Evolutionary conservation across 2,888 invertebrate genomes (phyloP), one percentile per base, ranked within the genome.

Genomic region (Ophraella communa): DNA sequence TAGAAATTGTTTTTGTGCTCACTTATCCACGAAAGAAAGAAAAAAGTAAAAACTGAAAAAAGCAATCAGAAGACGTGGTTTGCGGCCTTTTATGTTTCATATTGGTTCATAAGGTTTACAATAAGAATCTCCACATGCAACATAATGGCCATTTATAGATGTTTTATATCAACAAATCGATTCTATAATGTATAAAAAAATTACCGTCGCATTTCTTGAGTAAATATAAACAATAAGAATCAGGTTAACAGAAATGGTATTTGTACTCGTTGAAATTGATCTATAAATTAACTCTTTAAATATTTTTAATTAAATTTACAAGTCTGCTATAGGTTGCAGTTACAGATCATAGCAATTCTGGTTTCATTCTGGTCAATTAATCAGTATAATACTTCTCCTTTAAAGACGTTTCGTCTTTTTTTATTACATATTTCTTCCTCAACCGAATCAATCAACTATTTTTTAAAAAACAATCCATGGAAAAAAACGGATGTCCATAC

Each of bases 31-130:
- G 52, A 52, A 42, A 23, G 18, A 23, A 14, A 52, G 18, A 30
- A 44, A 52, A 30, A n/a, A 35, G 18, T 3, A 39, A 24, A 54
- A 39, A 39, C 30, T 11, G n/a, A 27, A 56, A 62, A 65, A 54
- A 58, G 67, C 65, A 67, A 67, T 67, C 67, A 62, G 52, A 53
- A 59, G 55, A 55, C 35, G 64, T 61, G 53, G 58, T 65, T 65
- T 55, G 62, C 57, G 47, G 64, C 62, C 51, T 65, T 35, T 67
- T 65, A 62, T 62, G 62, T 42, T 53, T 52, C 56, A 65, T 67
- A 64, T 65, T 67, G 64, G 62, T 64, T 67, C 64, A 64, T 67
- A 67, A 64, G 61, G 39, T 39, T 33, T 49, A 61, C 57, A 59
- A 59, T 66, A 30, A 60, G 59, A 57, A 45, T 57, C 53, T 61